These are phyloP conservation scores for Drymonia ruficornis DNA, from an alignment of 2,888 invertebrate genomes.

Conservation along the genomic window DNA sequence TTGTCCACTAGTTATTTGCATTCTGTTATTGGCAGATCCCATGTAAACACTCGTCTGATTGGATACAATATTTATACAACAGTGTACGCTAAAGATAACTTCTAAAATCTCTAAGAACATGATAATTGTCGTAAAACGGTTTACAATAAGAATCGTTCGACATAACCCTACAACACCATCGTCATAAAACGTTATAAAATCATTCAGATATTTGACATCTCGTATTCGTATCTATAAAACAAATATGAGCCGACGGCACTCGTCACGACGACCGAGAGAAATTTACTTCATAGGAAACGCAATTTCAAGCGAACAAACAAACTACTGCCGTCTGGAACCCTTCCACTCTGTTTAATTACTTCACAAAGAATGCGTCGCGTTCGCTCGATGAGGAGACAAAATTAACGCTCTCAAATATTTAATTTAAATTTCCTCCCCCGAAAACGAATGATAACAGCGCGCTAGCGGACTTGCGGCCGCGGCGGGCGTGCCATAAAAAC, in stretches of 20 bases:
- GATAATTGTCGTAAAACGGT: constrained; percentile 9
- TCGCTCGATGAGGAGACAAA: constrained; percentile 84
- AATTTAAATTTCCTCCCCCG: constrained; percentile 81
- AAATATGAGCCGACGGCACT: constrained; percentile 48
- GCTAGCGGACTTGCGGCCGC: constrained; percentile 61
- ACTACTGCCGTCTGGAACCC: constrained; percentile 81
- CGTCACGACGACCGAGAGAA: constrained; percentile 63
- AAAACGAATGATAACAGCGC: constrained; percentile 81
- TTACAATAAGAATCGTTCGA: constrained; percentile 7
- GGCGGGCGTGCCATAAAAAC: constrained; percentile 55
- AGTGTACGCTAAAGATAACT: constrained; percentile 16
- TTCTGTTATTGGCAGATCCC: constrained; percentile 76
- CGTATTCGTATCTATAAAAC: constrained; percentile 35
- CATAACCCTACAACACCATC: constrained; percentile 9
- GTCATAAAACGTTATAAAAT: constrained; percentile 30
- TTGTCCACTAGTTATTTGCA: constrained; percentile 73
- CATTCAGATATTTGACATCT: constrained; percentile 29
- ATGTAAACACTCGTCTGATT: constrained; percentile 77
- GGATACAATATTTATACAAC: constrained; percentile 58
- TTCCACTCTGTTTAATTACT: constrained; percentile 85
- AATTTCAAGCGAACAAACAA: constrained; percentile 83
- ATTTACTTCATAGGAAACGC: constrained; percentile 80
- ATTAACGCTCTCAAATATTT: constrained; percentile 85
- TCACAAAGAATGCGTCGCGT: constrained; percentile 84
- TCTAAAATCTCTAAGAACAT: constrained; percentile 7